Conservation (phyloP, 1,140 invertebrate genomes). For the Lucilia cuprina region DNA sequence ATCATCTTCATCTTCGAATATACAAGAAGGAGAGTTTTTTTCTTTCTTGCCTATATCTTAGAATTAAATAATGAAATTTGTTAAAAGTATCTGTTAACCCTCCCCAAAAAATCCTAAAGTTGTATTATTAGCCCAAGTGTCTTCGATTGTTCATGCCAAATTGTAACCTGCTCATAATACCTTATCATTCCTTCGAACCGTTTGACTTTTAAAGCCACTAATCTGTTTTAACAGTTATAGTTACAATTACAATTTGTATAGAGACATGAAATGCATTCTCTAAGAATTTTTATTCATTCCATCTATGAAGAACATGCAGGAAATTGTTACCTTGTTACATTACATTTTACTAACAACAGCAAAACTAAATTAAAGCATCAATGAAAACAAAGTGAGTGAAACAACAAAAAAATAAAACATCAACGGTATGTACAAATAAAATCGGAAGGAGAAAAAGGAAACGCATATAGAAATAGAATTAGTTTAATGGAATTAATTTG, state of each 20-base stretch:
- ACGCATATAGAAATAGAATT: neutral
- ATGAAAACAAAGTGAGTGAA: neutral
- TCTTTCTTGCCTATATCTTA: no score
- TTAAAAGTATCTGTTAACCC: no score
- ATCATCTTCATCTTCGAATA: no score
- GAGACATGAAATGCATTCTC: neutral
- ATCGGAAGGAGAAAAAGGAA: neutral
- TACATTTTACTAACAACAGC: neutral
- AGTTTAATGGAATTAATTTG: constrained; percentile 33
- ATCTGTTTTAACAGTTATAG: neutral
- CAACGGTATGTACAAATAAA: neutral
- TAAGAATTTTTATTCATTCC: neutral
- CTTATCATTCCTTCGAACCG: no score
- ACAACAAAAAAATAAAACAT: neutral
- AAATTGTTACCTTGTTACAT: neutral
- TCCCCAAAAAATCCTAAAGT: no score
- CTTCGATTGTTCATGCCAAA: no score
- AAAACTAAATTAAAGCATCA: neutral
- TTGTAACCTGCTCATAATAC: no score
- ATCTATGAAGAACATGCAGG: neutral
- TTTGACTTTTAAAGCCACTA: neutral
- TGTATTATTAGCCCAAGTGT: no score
- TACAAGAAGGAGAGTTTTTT: no score
- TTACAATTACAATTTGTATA: neutral
- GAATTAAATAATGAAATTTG: no score